Evolutionary conservation across 2,113 vertebrate species (phyloP), one percentile per base, ranked within the genome.

Genomic region (Nyctereutes procyonoides): DNA sequence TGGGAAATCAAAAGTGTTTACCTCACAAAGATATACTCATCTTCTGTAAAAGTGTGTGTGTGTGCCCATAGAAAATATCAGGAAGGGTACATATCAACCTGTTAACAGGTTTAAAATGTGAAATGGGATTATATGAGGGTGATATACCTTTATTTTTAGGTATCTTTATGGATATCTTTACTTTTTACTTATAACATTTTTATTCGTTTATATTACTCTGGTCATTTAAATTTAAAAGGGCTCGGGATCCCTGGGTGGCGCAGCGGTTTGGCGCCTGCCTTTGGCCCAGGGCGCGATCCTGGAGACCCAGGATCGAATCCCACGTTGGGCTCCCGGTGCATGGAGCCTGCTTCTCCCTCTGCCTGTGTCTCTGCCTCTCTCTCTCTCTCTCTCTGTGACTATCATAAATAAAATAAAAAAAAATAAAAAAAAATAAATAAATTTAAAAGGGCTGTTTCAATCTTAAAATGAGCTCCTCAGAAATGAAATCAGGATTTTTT

Each of bases 121-220:
- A 58, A 53, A 32, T 74, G 35, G 28, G 28, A 63, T 24, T 82
- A 6, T 76, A 26, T 86, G 38, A 20, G 16, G 20, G 6, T 86
- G 48, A 58, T 65, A 74, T 84, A n/a, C 67, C 62, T 96, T 93
- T 12, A 87, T 28, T 63, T 79, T 85, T 97, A n/a, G 67, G 35
- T 35, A 69, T 20, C 67, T 60, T 16, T 88, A 51, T 60, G n/a
- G 30, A 51, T 84, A n/a, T 82, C 55, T 96, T 93, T 12, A 79
- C 32, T 63, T 73, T 85, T 97, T 81, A 67, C 28, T 88, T 67
- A 77, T 16, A 60, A 58, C 7, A 38, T 71, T 92, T 95, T 83
- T 56, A 88, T 93, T 87, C 91, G 13, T 88, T 96, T 74, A 35
- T 91, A 51, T 96, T 65, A 48, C 4, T 67, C 96, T 80, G 55